Conservation (phyloP, 2,797 vertebrate species). For the Cynodonichthys magdalenae region DNA sequence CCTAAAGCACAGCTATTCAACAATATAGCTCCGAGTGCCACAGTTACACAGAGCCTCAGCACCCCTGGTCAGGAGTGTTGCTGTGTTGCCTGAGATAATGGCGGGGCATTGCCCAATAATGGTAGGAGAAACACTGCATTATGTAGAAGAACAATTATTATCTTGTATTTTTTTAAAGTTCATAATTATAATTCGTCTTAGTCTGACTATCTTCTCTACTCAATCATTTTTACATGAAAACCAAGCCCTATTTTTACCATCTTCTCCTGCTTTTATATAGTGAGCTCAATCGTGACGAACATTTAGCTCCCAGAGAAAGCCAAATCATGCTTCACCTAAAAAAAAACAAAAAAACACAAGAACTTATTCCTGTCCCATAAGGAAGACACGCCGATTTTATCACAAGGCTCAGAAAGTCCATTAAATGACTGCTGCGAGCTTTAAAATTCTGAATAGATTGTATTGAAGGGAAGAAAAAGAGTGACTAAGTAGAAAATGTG, state of each 20-base stretch:
- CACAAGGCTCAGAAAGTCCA: constrained; percentile 32
- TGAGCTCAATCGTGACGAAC: constrained; percentile 27
- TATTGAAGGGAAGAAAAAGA: constrained; percentile 1
- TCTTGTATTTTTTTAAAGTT: constrained; percentile 1
- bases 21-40: too few species aligned
- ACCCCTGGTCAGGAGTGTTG: too few species aligned
- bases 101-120: too few species aligned
- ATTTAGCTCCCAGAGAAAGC: background rate
- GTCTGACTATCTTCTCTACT: constrained; percentile 36
- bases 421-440: constrained; percentile 31
- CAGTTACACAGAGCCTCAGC: too few species aligned
- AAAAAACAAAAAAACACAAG: constrained; percentile 59
- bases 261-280: constrained; percentile 7
- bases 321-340: constrained; percentile 32
- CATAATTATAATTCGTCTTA: constrained; percentile 27
- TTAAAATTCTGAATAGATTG: constrained; percentile 26
- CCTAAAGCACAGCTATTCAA: too few species aligned
- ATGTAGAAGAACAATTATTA: too few species aligned
- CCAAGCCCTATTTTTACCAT: constrained; percentile 11
- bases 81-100: too few species aligned
- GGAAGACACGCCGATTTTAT: constrained; percentile 55
- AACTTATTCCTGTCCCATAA: constrained; percentile 66
- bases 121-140: too few species aligned
- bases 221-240: constrained; percentile 45
- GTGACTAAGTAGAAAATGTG: constrained; percentile 42